A percentile compares a stretch with the other conserved stretches of the same genome.
Evolutionary conservation across 2,113 vertebrate genomes (phyloP).

Genomic region (Meleagris gallopavo): DNA sequence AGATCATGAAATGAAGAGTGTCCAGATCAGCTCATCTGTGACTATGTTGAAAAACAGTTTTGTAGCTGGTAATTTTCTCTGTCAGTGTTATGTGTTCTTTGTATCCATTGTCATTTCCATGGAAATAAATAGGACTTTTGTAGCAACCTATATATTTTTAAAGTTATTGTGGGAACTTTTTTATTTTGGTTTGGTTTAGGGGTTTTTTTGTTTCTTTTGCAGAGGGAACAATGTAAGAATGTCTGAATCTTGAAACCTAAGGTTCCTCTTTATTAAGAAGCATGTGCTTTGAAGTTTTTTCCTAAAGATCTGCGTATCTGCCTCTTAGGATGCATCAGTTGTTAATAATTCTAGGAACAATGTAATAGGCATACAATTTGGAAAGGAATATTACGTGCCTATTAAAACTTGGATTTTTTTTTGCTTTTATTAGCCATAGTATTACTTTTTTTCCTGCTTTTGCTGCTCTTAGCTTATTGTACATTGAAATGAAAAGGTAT

Average conservation of each 20-base stretch:
- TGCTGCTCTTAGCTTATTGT: not conserved
- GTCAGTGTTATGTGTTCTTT: not conserved
- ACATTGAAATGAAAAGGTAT: not conserved
- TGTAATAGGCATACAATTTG: not conserved
- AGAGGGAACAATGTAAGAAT: not conserved
- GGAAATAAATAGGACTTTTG: not conserved
- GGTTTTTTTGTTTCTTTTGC: not conserved
- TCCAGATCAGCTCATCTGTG: not conserved
- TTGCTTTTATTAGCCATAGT: not conserved
- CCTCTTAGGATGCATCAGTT: not conserved
- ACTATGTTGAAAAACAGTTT: not conserved
- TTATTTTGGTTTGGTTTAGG: not conserved
- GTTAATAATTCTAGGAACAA: not conserved
- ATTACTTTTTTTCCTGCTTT: not conserved
- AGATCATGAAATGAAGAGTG: not conserved
- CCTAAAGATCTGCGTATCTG: not conserved
- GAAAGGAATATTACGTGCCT: not conserved
- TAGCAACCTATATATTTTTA: not conserved
- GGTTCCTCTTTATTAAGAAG: not conserved
- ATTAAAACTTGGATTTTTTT: not conserved
- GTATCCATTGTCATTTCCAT: not conserved
- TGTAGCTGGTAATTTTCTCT: not conserved
- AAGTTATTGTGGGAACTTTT: not conserved
- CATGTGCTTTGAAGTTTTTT: constrained; percentile 3
- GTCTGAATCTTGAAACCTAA: not conserved